Base-by-base conservation (phyloP, 2,888 invertebrate genomes). In the Hipparchia semele region DNA sequence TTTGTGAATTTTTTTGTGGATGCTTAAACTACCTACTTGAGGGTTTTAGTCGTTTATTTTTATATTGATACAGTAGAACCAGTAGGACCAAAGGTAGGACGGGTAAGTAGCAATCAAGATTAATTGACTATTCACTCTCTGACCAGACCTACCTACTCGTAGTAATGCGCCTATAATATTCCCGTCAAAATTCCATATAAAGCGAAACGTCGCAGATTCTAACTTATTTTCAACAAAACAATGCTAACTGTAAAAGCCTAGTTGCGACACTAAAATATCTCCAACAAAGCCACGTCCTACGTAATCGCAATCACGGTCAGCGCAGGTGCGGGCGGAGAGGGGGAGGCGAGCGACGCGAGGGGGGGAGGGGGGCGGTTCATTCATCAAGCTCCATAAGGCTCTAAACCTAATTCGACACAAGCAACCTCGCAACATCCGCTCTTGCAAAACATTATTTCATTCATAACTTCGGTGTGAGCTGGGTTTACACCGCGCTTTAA, bases 391-490 rank as follows among this genome's bases (percentile, higher is more conserved):
- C 87, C 91, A 91, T 91, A 92, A 92, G 92, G 92, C 90, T 91
- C 91, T 93, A 93, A 92, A 90, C 93, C 91, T 93, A 93, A 93
- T 92, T 94, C 93, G 91, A 92, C 87, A 84, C 89, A 86, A 89
- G 86, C 89, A 90, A 85, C 93, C 92, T 92, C 93, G 94, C 93
- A 91, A 94, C 92, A 93, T 94, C 94, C 94, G 94, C 91, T 94
- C 91, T 94, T 94, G 94, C 94, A 90, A 94, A 94, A 94, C 90
- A 84, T 89, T 91, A 91, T 90, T 93, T 92, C 94, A 94, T 94
- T 94, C 94, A 93, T 93, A 93, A 93, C 87, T 91, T 90, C 86
- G 80, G 80, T 78, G 76, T 80, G 82, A 76, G 90, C 81, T 79
- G 82, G 74, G 84, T 81, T 77, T 80, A 92, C 90, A 92, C 84